Evolutionary conservation across 35 echinoderm and acorn worm species (phyloP).

Genomic region (Apostichopus parvimensis): DNA sequence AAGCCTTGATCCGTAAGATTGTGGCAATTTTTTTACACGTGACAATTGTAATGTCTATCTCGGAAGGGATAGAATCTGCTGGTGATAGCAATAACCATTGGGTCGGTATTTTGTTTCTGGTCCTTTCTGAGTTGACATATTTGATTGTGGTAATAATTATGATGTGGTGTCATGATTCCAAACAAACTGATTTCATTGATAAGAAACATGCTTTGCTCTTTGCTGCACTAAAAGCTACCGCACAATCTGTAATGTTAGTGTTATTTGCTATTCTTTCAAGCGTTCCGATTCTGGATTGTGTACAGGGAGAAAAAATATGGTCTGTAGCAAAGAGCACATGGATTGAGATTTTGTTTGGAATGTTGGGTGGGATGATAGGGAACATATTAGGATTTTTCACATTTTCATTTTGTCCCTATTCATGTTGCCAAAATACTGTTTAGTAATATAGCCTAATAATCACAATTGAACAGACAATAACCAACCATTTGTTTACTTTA

Average conservation of each 20-base stretch:
- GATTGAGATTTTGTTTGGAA: not conserved
- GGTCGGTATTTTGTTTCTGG: not conserved
- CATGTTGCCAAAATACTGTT: not conserved
- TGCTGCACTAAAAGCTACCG: not conserved
- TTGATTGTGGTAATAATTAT: not conserved
- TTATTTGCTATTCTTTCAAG: not conserved
- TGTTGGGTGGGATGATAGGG: not conserved
- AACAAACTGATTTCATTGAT: not conserved
- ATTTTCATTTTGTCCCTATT: not conserved
- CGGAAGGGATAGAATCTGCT: not conserved
- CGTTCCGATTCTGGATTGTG: not conserved
- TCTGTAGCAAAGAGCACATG: not conserved
- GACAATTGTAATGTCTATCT: not conserved
- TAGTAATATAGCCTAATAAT: too few species aligned
- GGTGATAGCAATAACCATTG: not conserved
- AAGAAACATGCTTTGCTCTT: not conserved
- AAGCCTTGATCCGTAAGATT: not conserved
- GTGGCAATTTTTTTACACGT: not conserved
- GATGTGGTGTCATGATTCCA: not conserved
- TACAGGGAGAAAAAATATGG: not conserved
- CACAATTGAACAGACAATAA: too few species aligned
- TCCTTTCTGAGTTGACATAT: not conserved
- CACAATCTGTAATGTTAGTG: not conserved
- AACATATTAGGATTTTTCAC: not conserved
- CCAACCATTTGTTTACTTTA: too few species aligned